A percentile compares a stretch with the other conserved stretches of the same genome.
These are phyloP conservation scores for Okapia johnstoni DNA, from an alignment of 2,113 vertebrate species.

Conservation along the genomic window DNA sequence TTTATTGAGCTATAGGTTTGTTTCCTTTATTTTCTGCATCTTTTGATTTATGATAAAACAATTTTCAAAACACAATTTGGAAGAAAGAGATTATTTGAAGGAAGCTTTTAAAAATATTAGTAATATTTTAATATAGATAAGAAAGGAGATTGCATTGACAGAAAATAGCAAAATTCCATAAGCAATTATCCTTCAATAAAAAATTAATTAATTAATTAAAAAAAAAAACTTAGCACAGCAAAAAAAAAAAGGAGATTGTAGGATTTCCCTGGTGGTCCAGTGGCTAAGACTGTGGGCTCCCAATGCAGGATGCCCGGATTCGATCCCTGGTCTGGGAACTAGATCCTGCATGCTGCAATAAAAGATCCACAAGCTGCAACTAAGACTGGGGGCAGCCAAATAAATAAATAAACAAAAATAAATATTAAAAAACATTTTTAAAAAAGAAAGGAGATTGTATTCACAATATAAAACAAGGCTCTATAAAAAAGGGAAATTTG, in stretches of 20 bases:
- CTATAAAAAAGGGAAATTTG: background rate
- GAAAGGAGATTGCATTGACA: background rate
- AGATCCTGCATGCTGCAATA: background rate
- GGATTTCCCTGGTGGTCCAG: background rate
- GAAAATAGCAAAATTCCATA: background rate
- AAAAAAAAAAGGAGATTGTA: background rate
- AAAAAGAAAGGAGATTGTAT: background rate
- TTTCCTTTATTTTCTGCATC: background rate
- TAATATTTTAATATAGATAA: background rate
- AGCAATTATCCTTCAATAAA: background rate
- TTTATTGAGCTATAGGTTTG: background rate
- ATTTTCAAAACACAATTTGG: background rate
- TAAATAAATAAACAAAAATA: background rate
- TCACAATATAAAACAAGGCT: background rate
- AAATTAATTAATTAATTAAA: background rate
- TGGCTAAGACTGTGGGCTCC: background rate
- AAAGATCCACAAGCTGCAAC: background rate
- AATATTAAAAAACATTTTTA: background rate
- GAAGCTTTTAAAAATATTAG: background rate
- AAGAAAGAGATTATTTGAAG: background rate
- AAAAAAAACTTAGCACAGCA: background rate
- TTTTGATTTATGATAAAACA: background rate
- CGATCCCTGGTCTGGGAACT: background rate
- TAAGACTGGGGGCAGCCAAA: background rate
- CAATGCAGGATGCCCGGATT: accelerated